phyloP scores from a whole-genome alignment of 2,888 invertebrate species.

The Lochmaea crataegi region DNA sequence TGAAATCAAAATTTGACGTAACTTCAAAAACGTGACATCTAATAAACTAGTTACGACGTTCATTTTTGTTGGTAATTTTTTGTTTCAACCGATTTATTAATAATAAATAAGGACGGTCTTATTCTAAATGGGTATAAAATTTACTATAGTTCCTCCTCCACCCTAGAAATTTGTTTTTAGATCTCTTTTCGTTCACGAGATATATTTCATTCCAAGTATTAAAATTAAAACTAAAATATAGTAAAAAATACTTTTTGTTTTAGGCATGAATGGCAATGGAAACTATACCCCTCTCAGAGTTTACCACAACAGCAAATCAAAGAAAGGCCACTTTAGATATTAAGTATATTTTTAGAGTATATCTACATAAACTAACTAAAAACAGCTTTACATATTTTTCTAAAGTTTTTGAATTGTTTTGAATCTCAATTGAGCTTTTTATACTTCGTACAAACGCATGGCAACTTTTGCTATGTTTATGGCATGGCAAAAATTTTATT shows the following conservation, averaged over 20 bases:
- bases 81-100: too few species aligned
- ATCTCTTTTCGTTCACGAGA: too few species aligned
- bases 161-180: too few species aligned
- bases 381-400: slow-evolving; percentile 45
- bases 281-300: slow-evolving; percentile 83
- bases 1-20: too few species aligned
- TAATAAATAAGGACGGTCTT: too few species aligned
- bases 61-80: too few species aligned
- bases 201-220: too few species aligned
- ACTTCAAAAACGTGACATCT: too few species aligned
- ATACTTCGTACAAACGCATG: slow-evolving; percentile 6
- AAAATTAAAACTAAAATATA: background rate
- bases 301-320: slow-evolving; percentile 83
- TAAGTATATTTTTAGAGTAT: slow-evolving; percentile 61
- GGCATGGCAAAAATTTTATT: background rate
- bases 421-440: slow-evolving; percentile 21
- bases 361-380: slow-evolving; percentile 20
- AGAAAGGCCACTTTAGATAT: slow-evolving; percentile 86
- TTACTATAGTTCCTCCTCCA: too few species aligned
- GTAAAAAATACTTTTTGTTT: slow-evolving; percentile 51
- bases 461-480: slow-evolving; percentile 9
- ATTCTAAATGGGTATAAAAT: too few species aligned
- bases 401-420: slow-evolving; percentile 32
- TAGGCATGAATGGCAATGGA: slow-evolving; percentile 75
- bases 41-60: too few species aligned